These are phyloP conservation scores for Telmatochromis sp. DNA, from an alignment of 2,113 vertebrate genomes.

Conservation along the genomic window DNA sequence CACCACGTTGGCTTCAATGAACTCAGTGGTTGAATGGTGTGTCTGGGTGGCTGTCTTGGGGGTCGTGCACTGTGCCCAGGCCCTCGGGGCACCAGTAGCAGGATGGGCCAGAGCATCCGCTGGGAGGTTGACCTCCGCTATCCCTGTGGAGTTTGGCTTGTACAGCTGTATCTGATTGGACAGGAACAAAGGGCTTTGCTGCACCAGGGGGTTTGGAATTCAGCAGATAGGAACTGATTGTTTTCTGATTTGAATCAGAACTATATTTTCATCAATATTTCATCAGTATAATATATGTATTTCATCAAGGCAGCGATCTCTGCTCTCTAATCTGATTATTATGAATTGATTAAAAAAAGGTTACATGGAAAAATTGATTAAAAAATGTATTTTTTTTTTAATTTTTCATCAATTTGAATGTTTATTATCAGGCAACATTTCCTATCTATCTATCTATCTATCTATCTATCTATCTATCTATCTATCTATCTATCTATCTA, in stretches of 20 bases:
- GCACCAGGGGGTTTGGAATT: slow-evolving; percentile 46
- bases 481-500: background rate
- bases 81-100: slow-evolving; percentile 69
- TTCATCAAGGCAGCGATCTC: background rate
- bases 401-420: background rate
- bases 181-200: slow-evolving; percentile 49
- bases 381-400: fast-evolving
- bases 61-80: slow-evolving; percentile 56
- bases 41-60: slow-evolving; percentile 62
- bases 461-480: background rate
- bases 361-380: background rate
- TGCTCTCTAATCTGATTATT: background rate
- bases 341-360: background rate
- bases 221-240: slow-evolving; percentile 8
- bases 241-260: background rate
- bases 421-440: background rate
- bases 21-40: slow-evolving; percentile 34
- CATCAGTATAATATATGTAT: background rate
- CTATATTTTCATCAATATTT: background rate
- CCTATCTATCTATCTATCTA: background rate
- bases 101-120: slow-evolving; percentile 63
- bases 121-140: slow-evolving; percentile 63
- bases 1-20: background rate
- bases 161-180: slow-evolving; percentile 67
- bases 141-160: slow-evolving; percentile 62